These are phyloP conservation scores for Nephrocerus scutellatus DNA, from an alignment of 2,888 invertebrate genomes.

Conservation along the genomic window DNA sequence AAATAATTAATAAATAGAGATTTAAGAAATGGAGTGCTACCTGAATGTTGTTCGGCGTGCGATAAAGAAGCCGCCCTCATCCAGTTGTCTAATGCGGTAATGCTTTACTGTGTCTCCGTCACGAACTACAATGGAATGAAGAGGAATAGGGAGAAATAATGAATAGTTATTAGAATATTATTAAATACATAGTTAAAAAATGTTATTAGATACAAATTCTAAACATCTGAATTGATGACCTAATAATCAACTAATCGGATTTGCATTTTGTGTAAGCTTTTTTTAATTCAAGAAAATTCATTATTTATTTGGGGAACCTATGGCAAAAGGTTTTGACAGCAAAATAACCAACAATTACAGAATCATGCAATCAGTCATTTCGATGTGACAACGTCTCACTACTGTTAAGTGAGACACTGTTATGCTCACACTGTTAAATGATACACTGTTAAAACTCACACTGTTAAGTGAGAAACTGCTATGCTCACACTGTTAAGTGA, in stretches of 20 bases:
- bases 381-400: no score
- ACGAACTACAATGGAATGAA: conserved; percentile 62
- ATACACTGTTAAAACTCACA: no score
- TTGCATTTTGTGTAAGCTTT: no score
- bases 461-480: no score
- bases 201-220: not conserved
- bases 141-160: conserved; percentile 11
- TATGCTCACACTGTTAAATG: no score
- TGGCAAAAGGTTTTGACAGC: no score
- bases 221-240: not conserved
- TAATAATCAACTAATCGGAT: not conserved
- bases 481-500: no score
- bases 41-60: conserved; percentile 93
- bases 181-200: not conserved
- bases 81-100: conserved; percentile 96
- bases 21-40: conserved; percentile 23
- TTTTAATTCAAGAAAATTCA: no score
- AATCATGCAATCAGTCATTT: no score
- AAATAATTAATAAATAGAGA: not conserved
- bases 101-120: conserved; percentile 99
- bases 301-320: no score
- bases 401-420: no score
- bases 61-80: conserved; percentile 99
- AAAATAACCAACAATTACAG: no score
- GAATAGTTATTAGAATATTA: conserved; percentile 7